Evolutionary conservation across 53 echinoderm and acorn worm genomes (phyloP), one percentile per base, ranked within the genome.

Genomic region (Hippasteria phrygiana): DNA sequence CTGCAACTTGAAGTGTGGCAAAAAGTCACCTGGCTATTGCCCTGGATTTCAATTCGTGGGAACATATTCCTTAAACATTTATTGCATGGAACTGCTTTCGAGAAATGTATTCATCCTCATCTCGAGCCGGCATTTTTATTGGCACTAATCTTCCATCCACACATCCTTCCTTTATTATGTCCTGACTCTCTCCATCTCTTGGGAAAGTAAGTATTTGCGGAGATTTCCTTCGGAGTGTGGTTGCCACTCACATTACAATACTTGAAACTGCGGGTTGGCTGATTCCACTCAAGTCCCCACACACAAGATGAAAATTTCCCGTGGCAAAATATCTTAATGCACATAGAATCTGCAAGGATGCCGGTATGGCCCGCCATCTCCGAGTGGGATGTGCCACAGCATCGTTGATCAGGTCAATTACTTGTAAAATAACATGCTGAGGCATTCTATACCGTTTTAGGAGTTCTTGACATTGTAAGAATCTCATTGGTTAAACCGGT

Each of bases 181-280:
- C 36, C 69, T 34, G 69, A 67, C 69, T 67, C 22, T 28, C 17
- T 67, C 12, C 6, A 34, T 67, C 69, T 67, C 69, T 67, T 33
- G 35, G 69, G 69, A 67, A 67, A 33, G 69, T 22, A 67, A 67
- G 26, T 12, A 67, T 34, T 67, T 67, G 17, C 69, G 17, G 35
- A 67, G 17, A 67, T 11, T 33, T 67, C 69, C 69, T 67, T 67
- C 31, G 69, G 69, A 67, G 69, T 22, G 69, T 33, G 22, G 69
- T 67, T 67, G 69, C 69, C 8, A 67, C 69, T 31, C 69, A 33
- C 6, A 67, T 67, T 33, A 67, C 69, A 29, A 67, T 67, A 29
- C 69, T 67, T 67, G 69, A 67, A 33, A 67, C 69, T 33, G 69
- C 26, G 26, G 69, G 69, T 67, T 67, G 69, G 69, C 69, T 67